Base-by-base conservation (phyloP, 2,888 invertebrate species). In the Ischnura elegans region DNA sequence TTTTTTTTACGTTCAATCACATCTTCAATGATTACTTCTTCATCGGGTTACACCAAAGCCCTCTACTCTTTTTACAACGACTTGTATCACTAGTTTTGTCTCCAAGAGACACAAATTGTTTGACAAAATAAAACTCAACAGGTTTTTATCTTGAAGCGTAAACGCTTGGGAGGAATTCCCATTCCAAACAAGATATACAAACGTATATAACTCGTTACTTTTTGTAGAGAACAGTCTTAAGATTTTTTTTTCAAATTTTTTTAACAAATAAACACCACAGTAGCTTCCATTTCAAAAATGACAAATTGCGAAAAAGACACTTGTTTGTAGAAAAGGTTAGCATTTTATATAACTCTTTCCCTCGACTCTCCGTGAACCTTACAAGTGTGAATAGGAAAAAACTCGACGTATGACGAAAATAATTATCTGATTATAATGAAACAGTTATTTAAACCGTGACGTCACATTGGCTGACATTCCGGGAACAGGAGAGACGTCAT, bases 31-130 rank as follows among this genome's bases (percentile, higher is more conserved):
- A n/a, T n/a, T n/a, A n/a, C n/a, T n/a, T n/a, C n/a, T n/a, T 21
- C 5, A 61, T 61, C 25, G 47, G 16, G 61, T 61, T 25, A 61
- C 21, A 21, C 6, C 10, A 6, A 36, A 76, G 36, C 29, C 16
- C 8, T 36, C 16, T 25, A 25, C 76, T 13, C 76, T 76, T 36
- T 36, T 76, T 10, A 5, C 2, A 76, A 76, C 76, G 36, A 36
- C 76, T 76, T 76, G 21, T n/a, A n/a, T 76, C 76, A 76, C 76
- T 36, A 36, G 29, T 76, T 76, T 61, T n/a, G 25, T 76, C 76
- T 29, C 76, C 13, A 76, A 76, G 13, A 76, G 36, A 76, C 36
- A 25, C 19, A 36, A 76, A 76, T 76, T 36, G 8, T 76, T 29
- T 76, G 76, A 8, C 21, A 76, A 76, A 36, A 29, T 2, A 3